These are phyloP conservation scores for Heterohyrax brucei DNA, from an alignment of 2,797 vertebrate species.

Conservation along the genomic window DNA sequence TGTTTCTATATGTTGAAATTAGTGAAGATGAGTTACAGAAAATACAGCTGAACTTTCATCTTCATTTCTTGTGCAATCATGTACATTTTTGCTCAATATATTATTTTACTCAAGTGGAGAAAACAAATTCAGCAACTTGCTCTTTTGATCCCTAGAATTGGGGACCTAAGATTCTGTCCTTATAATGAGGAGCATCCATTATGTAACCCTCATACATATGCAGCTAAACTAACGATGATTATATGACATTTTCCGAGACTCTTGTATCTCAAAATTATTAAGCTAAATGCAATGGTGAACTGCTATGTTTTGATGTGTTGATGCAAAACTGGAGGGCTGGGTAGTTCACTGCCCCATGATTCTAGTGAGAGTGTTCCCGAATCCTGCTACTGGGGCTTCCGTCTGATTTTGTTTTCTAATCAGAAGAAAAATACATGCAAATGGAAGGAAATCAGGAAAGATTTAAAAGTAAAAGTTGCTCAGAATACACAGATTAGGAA, in stretches of 20 bases:
- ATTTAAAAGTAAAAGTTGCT: slow-evolving; percentile 45
- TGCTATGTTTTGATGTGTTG: background rate
- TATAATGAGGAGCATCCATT: background rate
- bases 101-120: slow-evolving; percentile 10
- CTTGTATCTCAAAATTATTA: background rate
- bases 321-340: fast-evolving
- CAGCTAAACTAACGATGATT: background rate
- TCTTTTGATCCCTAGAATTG: slow-evolving; percentile 19
- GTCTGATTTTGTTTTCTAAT: slow-evolving; percentile 35
- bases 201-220: background rate
- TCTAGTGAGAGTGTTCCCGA: background rate
- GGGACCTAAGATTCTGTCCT: background rate
- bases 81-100: background rate
- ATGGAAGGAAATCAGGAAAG: slow-evolving; percentile 8
- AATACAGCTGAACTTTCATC: background rate
- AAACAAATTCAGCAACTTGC: background rate
- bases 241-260: background rate
- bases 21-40: background rate
- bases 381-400: background rate
- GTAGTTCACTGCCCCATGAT: background rate
- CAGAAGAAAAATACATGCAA: background rate
- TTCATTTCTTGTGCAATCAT: background rate
- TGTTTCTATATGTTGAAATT: background rate
- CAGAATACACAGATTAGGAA: slow-evolving; percentile 4
- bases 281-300: background rate